Evolutionary conservation across 2,797 vertebrate species (phyloP), one percentile per base, ranked within the genome.

Genomic region (Lutjanus argentimaculatus): DNA sequence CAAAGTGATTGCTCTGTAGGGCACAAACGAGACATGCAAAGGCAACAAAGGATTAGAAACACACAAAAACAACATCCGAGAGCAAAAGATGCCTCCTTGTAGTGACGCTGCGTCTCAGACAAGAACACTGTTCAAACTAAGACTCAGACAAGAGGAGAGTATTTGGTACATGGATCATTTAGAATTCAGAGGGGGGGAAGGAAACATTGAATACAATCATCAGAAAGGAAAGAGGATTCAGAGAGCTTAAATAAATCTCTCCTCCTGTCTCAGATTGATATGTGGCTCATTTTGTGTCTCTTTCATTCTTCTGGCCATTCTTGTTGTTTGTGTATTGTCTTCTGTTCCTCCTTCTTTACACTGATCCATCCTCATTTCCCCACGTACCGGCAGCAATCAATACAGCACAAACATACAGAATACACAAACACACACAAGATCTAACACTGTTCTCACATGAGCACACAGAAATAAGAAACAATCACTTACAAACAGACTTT

Each of bases 1-100:
- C 96, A 97, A 87, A 0, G 97, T 97, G 95, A 98, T 97, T 89
- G 97, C 96, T 94, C 98, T 99, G 95, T 71, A 42, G 77, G 83
- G 56, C 65, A 84, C 57, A 86, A 85, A 87, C 25, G 30, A 79
- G 55, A 89, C 55, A 86, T 48, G 63, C 22, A 69, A n/a, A n/a
- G 25, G 81, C 65, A 76, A 71, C 55, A 71, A 48, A 53, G 73
- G 49, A 83, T 89, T 83, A 85, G 51, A 80, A 75, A 70, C 30
- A 75, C 36, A 67, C 16, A 73, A 43, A 11, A 36, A 68, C 13
- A 56, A 57, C 11, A 69, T 68, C 42, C 9, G 3, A 51, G 67
- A 70, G 30, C 51, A 63, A 73, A 77, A 71, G 43, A 22, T 13
- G 56, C 46, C 66, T 69, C 52, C 36, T 42, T 72, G 19, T 11